Evolutionary conservation across 2,797 vertebrate species (phyloP), one percentile per base, ranked within the genome.

Genomic region (Sus cebifrons): DNA sequence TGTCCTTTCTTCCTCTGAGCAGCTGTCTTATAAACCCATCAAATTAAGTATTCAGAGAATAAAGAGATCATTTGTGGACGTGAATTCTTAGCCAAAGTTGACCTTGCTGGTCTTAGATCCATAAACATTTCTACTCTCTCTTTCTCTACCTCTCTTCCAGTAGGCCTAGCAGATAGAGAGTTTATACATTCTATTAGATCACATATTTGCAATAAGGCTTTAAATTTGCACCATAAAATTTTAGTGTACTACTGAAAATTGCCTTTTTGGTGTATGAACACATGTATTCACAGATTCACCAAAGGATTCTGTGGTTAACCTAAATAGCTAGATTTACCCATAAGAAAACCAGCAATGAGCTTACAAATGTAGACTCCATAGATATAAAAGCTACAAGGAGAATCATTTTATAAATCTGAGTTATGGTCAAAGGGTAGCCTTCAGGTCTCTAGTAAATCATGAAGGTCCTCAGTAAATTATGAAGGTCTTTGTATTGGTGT

Each of bases 241-340:
- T 56, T 68, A 27, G 25, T 20, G 6, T 52, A 65, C n/a, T 89
- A 79, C 73, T 44, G 70, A 93, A 95, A 87, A 71, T 71, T 86
- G 29, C 65, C 62, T 91, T 77, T 78, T 86, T 91, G 16, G 27
- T 95, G 21, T 49, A 56, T 91, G 64, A 83, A 95, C 86, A 29
- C 36, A 82, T 93, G 95, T 96, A 73, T 91, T 78, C 36, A 88
- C 83, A 85, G 12, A 88, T 62, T 96, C 64, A 82, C 77, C 65
- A 91, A 65, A 92, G 58, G 25, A 79, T 87, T 93, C 44, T 94
- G 23, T 96, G 78, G 71, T 74, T 94, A 91, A 96, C 60, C 88
- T 54, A 96, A 71, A 87, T 86, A 79, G 89, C 60, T 86, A 84
- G 74, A 83, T 95, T 86, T 96, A 15, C 62, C 54, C 68, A 10